phyloP scores from a whole-genome alignment of 2,113 vertebrate species.

The Cyprinodon variegatus region DNA sequence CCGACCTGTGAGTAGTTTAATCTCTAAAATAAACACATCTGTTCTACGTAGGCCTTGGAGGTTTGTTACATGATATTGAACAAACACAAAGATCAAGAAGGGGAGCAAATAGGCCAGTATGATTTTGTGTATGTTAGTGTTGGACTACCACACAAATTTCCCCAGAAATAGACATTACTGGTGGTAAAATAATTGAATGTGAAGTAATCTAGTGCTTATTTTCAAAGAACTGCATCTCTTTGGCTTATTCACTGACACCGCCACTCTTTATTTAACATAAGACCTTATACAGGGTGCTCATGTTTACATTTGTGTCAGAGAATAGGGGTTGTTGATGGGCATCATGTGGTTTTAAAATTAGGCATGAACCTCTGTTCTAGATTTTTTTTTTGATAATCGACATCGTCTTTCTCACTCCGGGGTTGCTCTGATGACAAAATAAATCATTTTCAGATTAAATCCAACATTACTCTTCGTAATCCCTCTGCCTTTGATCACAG shows the following conservation, averaged over 20 bases:
- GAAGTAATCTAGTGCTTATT: neutral
- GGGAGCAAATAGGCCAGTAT: too few species aligned
- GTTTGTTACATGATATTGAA: too few species aligned
- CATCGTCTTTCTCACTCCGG: constrained; percentile 33
- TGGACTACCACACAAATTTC: too few species aligned
- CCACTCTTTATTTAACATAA: constrained; percentile 52
- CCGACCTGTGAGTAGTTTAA: too few species aligned
- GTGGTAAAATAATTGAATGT: neutral
- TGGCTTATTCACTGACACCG: constrained; percentile 55
- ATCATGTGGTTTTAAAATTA: constrained; percentile 42
- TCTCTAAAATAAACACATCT: too few species aligned
- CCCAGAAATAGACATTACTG: too few species aligned
- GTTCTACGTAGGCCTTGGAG: too few species aligned
- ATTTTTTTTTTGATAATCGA: constrained; percentile 19
- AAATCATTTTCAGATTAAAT: constrained; percentile 59
- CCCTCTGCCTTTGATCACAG: constrained; percentile 51
- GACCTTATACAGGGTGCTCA: constrained; percentile 53
- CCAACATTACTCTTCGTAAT: constrained; percentile 64
- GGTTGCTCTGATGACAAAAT: constrained; percentile 45
- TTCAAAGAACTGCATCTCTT: constrained; percentile 32
- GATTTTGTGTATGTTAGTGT: too few species aligned
- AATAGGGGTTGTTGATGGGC: constrained; percentile 31
- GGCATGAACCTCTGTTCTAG: constrained; percentile 18
- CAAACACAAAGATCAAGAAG: too few species aligned
- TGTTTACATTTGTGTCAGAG: constrained; percentile 35